A percentile compares a stretch with the other conserved stretches of the same genome.
These are phyloP conservation scores for Lophotriccus pileatus DNA, from an alignment of 2,797 vertebrate species.

Conservation along the genomic window DNA sequence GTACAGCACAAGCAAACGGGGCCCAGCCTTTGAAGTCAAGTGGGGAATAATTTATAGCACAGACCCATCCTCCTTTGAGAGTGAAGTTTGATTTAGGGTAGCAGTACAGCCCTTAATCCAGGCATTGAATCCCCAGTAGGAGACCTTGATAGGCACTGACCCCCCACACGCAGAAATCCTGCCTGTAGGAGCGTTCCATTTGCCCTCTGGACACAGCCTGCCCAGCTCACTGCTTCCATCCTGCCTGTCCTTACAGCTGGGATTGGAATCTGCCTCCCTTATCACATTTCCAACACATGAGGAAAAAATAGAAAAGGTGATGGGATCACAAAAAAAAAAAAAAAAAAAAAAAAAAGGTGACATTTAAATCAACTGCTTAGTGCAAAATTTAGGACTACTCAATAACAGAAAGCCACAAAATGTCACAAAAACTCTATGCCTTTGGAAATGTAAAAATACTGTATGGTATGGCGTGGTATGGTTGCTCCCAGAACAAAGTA, in stretches of 20 bases:
- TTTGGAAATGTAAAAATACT: background rate
- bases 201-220: background rate
- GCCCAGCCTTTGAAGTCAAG: background rate
- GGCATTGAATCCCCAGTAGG: rapidly evolving
- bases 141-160: background rate
- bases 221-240: background rate
- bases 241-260: background rate
- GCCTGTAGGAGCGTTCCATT: background rate
- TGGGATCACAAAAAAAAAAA: background rate
- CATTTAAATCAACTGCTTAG: background rate
- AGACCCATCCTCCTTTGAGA: background rate
- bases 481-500: background rate
- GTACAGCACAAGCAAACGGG: background rate
- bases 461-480: background rate
- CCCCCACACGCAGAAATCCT: background rate
- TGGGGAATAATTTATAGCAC: background rate
- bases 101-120: background rate
- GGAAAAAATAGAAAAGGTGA: background rate
- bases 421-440: background rate
- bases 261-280: background rate
- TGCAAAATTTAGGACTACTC: background rate
- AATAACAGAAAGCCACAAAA: background rate
- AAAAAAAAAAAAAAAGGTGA: background rate
- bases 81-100: background rate
- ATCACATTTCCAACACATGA: background rate